A percentile compares a stretch with the other conserved stretches of the same genome.
Conservation (phyloP, 2,113 vertebrate species). For the Cololabis saira region DNA sequence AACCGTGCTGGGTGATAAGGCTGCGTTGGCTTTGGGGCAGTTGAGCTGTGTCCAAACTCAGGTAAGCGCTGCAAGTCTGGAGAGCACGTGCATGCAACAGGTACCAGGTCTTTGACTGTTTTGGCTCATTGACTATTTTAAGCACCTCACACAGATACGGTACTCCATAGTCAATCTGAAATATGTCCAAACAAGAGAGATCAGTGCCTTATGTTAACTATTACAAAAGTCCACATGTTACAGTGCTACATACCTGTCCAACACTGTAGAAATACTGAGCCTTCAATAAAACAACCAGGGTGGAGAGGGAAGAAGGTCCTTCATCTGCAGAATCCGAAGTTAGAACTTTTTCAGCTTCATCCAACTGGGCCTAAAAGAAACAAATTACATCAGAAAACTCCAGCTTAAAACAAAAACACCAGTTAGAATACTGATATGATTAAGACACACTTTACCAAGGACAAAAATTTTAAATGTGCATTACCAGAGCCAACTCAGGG, state of each 20-base stretch:
- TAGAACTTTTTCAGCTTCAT: slow-evolving; percentile 79
- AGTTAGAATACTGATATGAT: neutral
- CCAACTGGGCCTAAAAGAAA: slow-evolving; percentile 72
- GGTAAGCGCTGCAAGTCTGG: slow-evolving; percentile 82
- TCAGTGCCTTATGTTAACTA: neutral
- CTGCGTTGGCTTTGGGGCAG: slow-evolving; percentile 76
- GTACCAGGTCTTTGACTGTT: slow-evolving; percentile 87
- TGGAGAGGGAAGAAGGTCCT: slow-evolving; percentile 69
- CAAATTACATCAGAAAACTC: neutral
- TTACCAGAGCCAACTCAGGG: slow-evolving; percentile 85
- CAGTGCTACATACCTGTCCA: slow-evolving; percentile 71
- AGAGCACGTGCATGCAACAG: slow-evolving; percentile 85
- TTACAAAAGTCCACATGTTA: neutral
- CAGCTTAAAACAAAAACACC: neutral
- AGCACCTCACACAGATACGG: slow-evolving; percentile 82
- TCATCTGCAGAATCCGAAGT: slow-evolving; percentile 50
- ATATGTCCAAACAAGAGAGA: neutral
- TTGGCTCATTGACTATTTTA: slow-evolving; percentile 81
- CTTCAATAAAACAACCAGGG: slow-evolving; percentile 78
- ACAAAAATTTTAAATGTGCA: neutral
- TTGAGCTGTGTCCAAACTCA: slow-evolving; percentile 78
- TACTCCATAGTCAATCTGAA: slow-evolving; percentile 83
- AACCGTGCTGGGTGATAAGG: slow-evolving; percentile 81
- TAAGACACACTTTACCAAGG: neutral
- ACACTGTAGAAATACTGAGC: slow-evolving; percentile 81